These are phyloP conservation scores for Palythoa caribaeorum DNA, from an alignment of 92 coral and sea anemone genomes.

Conservation along the genomic window DNA sequence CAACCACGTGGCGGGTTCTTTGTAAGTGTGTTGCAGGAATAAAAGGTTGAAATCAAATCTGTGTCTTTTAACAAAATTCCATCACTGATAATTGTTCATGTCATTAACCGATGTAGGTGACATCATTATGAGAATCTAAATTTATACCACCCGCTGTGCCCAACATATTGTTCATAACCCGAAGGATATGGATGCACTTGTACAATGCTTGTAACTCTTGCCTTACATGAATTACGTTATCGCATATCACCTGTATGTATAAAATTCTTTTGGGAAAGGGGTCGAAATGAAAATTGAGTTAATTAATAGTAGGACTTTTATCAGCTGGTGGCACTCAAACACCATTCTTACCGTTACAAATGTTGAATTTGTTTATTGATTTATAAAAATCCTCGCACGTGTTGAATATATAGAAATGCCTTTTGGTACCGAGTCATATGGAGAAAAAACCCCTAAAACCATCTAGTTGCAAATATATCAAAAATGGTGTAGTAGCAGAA, in stretches of 20 bases:
- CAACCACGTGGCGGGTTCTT: not conserved
- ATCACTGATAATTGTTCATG: not conserved
- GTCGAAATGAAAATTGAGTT: not conserved
- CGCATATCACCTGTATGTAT: not conserved
- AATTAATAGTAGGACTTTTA: not conserved
- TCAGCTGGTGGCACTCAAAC: not conserved
- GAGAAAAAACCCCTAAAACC: not conserved
- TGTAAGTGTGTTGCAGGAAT: not conserved
- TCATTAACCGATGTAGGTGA: not conserved
- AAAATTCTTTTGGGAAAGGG: not conserved
- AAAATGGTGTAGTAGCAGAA: too few species aligned
- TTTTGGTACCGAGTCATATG: too few species aligned
- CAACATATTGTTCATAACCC: not conserved
- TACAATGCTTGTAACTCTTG: not conserved
- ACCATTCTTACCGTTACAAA: too few species aligned
- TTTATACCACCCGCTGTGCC: not conserved
- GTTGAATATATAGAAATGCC: too few species aligned
- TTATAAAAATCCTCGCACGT: too few species aligned
- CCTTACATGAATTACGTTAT: not conserved
- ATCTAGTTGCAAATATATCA: not conserved
- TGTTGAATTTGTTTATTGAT: too few species aligned
- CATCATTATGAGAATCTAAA: not conserved
- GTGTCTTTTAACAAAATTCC: not conserved
- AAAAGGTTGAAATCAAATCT: not conserved
- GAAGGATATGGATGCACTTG: too few species aligned